Evolutionary conservation across 2,797 vertebrate species (phyloP).

Genomic region (Cuniculus paca): DNA sequence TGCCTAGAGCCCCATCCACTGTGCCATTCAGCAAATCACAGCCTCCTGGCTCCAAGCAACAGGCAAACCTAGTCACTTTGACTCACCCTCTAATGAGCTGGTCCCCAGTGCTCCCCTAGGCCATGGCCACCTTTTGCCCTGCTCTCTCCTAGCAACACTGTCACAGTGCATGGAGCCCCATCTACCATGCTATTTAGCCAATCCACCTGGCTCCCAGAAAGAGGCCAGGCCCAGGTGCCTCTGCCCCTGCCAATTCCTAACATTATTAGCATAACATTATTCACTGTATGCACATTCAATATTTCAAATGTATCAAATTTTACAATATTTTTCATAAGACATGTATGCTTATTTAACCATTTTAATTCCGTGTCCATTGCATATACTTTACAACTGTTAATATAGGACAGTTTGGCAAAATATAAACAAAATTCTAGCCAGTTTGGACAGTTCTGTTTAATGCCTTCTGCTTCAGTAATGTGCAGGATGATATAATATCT

Average conservation of each 20-base stretch:
- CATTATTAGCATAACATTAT: conserved; percentile 27
- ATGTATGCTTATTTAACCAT: conserved; percentile 68
- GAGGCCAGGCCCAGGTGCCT: neutral
- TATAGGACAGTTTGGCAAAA: conserved; percentile 74
- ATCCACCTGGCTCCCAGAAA: too few relatives aligned
- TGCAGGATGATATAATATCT: conserved; percentile 70
- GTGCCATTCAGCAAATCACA: neutral
- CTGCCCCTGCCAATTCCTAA: neutral
- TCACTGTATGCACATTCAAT: conserved; percentile 2
- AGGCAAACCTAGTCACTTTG: neutral
- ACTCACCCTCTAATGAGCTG: neutral
- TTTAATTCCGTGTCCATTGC: conserved; percentile 78
- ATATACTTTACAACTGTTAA: conserved; percentile 59
- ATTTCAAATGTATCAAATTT: conserved; percentile 49
- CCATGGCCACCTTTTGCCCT: neutral
- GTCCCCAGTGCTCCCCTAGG: neutral
- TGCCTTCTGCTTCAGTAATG: conserved; percentile 31
- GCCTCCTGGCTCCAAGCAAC: neutral
- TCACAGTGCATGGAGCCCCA: neutral
- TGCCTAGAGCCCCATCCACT: neutral
- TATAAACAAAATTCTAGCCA: conserved; percentile 74
- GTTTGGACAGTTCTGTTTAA: conserved; percentile 51
- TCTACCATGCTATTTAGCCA: neutral
- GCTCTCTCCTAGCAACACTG: neutral
- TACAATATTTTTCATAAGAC: conserved; percentile 29